These are phyloP conservation scores for Sarcophaga variegata DNA, from an alignment of 2,888 invertebrate genomes.

Conservation along the genomic window DNA sequence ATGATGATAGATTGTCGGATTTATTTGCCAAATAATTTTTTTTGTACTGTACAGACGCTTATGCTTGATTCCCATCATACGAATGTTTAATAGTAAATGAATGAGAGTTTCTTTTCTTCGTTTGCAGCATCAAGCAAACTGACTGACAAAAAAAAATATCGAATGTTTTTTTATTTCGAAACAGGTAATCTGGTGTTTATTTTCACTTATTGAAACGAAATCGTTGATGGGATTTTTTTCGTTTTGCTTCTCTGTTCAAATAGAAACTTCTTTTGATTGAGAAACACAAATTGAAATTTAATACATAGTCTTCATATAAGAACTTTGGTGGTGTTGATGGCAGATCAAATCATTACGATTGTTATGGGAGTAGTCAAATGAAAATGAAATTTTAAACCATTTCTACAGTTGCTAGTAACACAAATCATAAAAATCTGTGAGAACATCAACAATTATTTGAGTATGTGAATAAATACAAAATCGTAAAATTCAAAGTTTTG, in stretches of 20 bases:
- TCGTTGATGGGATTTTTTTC: constrained; percentile 29
- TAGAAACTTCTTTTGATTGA: constrained; percentile 12
- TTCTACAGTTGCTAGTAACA: neutral
- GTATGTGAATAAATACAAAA: too few relatives aligned
- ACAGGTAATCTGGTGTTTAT: constrained; percentile 56
- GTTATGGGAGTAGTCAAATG: constrained; percentile 13
- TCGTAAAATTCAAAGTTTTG: too few relatives aligned
- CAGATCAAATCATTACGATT: neutral
- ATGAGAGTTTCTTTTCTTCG: constrained; percentile 17
- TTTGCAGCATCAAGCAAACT: neutral
- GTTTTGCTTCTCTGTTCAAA: neutral
- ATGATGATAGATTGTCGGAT: neutral
- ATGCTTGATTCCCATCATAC: constrained; percentile 18
- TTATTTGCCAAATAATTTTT: constrained; percentile 55
- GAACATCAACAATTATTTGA: neutral
- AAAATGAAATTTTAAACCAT: constrained; percentile 19
- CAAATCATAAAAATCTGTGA: neutral
- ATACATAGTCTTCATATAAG: constrained; percentile 23
- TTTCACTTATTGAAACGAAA: constrained; percentile 18
- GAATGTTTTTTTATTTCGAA: constrained; percentile 33
- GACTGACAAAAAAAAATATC: constrained; percentile 35
- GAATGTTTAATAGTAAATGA: neutral
- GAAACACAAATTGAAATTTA: constrained; percentile 50
- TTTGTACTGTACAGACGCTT: neutral
- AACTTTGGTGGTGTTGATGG: constrained; percentile 9